These are phyloP conservation scores for Lamprotornis superbus DNA, from an alignment of 2,113 vertebrate species.

Conservation along the genomic window DNA sequence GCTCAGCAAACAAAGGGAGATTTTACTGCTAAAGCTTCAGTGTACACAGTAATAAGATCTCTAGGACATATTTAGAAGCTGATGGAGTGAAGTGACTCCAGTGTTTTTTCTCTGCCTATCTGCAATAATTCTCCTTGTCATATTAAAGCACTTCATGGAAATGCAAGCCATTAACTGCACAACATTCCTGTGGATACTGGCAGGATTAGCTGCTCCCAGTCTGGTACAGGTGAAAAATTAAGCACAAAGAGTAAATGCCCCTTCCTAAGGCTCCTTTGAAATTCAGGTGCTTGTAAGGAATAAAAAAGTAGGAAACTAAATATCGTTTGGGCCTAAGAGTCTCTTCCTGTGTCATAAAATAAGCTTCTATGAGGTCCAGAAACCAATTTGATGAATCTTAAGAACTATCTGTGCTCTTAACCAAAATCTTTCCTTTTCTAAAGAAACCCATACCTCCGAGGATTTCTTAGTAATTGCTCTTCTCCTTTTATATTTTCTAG, in stretches of 20 bases:
- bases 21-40: slow-evolving; percentile 4
- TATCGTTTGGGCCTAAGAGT: neutral
- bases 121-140: neutral
- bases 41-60: neutral
- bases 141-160: neutral
- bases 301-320: neutral
- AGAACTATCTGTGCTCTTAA: neutral
- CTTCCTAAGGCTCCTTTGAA: neutral
- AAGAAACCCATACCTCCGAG: neutral
- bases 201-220: neutral
- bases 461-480: neutral
- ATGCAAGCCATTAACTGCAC: neutral
- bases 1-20: slow-evolving; percentile 17
- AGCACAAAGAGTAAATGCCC: neutral
- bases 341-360: neutral
- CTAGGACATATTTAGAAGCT: neutral
- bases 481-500: neutral
- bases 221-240: neutral
- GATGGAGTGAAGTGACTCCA: neutral
- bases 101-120: neutral
- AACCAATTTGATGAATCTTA: neutral
- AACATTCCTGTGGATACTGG: neutral
- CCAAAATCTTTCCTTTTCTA: neutral
- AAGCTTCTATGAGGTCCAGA: neutral
- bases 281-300: neutral